Evolutionary conservation across 2,888 invertebrate species (phyloP).

Genomic region (Drosophila mimetica): DNA sequence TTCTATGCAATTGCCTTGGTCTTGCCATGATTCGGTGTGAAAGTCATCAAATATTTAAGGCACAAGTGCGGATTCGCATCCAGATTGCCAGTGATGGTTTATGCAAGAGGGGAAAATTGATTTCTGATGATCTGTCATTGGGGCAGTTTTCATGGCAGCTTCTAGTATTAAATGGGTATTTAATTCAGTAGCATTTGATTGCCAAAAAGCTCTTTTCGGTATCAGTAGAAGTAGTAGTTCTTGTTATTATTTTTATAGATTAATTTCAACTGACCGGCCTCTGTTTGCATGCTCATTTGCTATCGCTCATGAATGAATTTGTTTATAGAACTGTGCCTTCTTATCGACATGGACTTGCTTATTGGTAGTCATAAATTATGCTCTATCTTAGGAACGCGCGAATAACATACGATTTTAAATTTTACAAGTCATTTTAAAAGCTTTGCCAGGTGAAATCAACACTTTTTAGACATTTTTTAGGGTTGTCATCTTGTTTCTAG

Average conservation of each 20-base stretch:
- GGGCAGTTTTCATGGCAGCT: neutral
- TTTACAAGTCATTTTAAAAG: conserved; percentile 1
- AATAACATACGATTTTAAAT: neutral
- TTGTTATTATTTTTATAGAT: neutral
- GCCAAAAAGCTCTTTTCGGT: neutral
- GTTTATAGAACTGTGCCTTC: conserved; percentile 5
- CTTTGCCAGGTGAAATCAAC: no score
- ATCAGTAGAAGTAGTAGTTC: conserved; percentile 4
- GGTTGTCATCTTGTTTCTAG: neutral
- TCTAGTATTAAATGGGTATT: neutral
- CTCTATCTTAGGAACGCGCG: no score
- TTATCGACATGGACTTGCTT: conserved; percentile 10
- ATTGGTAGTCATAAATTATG: conserved; percentile 1
- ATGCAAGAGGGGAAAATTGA: conserved; percentile 32
- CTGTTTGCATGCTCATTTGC: neutral
- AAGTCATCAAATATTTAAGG: conserved; percentile 50
- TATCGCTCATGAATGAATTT: conserved; percentile 27
- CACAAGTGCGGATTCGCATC: conserved; percentile 36
- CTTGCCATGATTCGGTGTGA: conserved; percentile 40
- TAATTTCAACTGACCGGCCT: neutral
- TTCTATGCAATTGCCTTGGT: conserved; percentile 7
- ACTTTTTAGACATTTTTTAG: no score
- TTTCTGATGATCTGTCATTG: conserved; percentile 19
- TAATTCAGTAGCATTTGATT: neutral
- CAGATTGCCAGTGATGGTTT: conserved; percentile 19